A percentile compares a stretch with the other conserved stretches of the same genome.
Evolutionary conservation across 35 echinoderm and acorn worm genomes (phyloP).

Genomic region (Patiria miniata): DNA sequence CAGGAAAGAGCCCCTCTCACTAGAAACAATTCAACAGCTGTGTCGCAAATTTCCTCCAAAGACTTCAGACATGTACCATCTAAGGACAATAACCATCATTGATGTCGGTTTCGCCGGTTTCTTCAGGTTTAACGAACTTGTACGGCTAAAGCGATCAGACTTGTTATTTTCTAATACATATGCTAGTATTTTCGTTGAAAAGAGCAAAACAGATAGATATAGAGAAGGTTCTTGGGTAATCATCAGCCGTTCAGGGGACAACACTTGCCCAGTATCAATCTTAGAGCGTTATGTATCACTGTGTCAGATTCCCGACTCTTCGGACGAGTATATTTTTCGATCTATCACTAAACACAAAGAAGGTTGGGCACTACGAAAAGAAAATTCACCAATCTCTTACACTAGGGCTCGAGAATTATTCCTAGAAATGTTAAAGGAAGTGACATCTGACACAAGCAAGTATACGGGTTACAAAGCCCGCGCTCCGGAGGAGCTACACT

Average conservation of each 20-base stretch:
- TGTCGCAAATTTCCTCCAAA: neutral
- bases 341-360: neutral
- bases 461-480: conserved; percentile 57
- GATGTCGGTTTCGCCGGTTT: neutral
- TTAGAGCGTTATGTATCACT: neutral
- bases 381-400: conserved; percentile 34
- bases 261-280: neutral
- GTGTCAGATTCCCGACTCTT: neutral
- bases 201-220: conserved; percentile 47
- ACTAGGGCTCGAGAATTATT: conserved; percentile 41
- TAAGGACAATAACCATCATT: neutral
- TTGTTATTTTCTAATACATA: neutral
- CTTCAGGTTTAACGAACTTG: neutral
- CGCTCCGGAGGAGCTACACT: conserved; percentile 47
- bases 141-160: neutral
- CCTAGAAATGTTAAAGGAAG: conserved; percentile 2
- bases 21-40: neutral
- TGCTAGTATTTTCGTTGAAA: conserved; percentile 16
- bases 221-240: conserved; percentile 44
- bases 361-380: neutral
- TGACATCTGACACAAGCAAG: neutral
- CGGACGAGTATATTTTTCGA: conserved; percentile 2
- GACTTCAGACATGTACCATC: neutral
- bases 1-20: neutral
- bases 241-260: neutral